Evolutionary conservation across 2,888 invertebrate genomes (phyloP).

Genomic region (Saturnia pavonia): DNA sequence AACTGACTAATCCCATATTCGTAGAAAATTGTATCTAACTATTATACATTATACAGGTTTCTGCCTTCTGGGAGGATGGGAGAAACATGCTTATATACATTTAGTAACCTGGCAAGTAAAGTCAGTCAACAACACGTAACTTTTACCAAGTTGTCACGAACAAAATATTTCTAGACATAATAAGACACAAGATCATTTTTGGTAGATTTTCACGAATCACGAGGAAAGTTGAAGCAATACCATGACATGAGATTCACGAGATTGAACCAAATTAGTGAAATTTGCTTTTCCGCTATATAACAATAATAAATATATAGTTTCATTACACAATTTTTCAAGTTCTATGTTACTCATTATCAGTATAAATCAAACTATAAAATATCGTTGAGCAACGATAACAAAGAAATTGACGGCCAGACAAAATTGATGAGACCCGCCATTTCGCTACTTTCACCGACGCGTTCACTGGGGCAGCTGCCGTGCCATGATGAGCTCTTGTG

Average conservation of each 20-base stretch:
- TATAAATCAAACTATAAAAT: neutral
- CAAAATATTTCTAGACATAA: neutral
- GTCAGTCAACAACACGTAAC: too few relatives aligned
- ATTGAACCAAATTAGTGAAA: neutral
- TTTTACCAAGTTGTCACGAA: neutral
- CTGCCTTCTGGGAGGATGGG: too few relatives aligned
- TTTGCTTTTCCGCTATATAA: neutral
- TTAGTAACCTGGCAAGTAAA: too few relatives aligned
- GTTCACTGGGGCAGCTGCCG: constrained; percentile 27
- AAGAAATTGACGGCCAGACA: constrained; percentile 23
- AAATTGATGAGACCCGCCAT: constrained; percentile 30
- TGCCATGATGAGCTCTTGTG: constrained; percentile 22
- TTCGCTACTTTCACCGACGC: constrained; percentile 44
- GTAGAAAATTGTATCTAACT: too few relatives aligned
- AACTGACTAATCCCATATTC: too few relatives aligned
- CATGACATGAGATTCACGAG: neutral
- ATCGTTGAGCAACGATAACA: neutral
- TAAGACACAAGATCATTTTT: neutral
- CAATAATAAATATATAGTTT: too few relatives aligned
- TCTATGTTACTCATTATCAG: neutral
- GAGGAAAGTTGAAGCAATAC: too few relatives aligned
- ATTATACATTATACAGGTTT: too few relatives aligned
- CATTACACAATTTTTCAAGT: neutral
- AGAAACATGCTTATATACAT: too few relatives aligned
- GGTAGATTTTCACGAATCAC: neutral